Evolutionary conservation across 2,113 vertebrate genomes (phyloP).

Genomic region (Murina feae): DNA sequence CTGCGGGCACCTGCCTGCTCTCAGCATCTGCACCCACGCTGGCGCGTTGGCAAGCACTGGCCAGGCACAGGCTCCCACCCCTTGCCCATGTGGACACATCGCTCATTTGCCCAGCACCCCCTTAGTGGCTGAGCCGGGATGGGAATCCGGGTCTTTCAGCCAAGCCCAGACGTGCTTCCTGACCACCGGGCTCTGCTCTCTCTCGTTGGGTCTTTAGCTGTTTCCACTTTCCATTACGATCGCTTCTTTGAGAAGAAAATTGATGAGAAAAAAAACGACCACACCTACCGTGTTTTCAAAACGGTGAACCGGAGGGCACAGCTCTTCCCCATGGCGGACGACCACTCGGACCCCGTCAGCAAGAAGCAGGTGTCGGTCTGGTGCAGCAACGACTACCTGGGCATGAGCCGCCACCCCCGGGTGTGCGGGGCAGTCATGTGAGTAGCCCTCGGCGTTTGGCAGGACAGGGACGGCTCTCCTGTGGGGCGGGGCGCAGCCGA

Average conservation of each 20-base stretch:
- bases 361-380: slow-evolving; percentile 94
- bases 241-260: slow-evolving; percentile 96
- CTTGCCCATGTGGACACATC: neutral
- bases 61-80: neutral
- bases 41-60: neutral
- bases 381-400: slow-evolving; percentile 99
- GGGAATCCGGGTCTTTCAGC: neutral
- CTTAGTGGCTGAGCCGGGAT: neutral
- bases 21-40: neutral
- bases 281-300: slow-evolving; percentile 97
- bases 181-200: neutral
- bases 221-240: slow-evolving; percentile 93
- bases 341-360: slow-evolving; percentile 86
- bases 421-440: slow-evolving; percentile 92
- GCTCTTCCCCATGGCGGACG: slow-evolving; percentile 94
- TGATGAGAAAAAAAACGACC: slow-evolving; percentile 93
- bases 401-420: slow-evolving; percentile 95
- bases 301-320: slow-evolving; percentile 93
- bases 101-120: neutral
- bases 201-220: slow-evolving; percentile 73
- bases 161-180: neutral
- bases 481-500: neutral
- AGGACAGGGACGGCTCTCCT: neutral
- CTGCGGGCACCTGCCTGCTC: neutral
- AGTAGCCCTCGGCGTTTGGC: slow-evolving; percentile 75